Evolutionary conservation across 2,113 vertebrate genomes (phyloP).

Genomic region (Excalfactoria chinensis): DNA sequence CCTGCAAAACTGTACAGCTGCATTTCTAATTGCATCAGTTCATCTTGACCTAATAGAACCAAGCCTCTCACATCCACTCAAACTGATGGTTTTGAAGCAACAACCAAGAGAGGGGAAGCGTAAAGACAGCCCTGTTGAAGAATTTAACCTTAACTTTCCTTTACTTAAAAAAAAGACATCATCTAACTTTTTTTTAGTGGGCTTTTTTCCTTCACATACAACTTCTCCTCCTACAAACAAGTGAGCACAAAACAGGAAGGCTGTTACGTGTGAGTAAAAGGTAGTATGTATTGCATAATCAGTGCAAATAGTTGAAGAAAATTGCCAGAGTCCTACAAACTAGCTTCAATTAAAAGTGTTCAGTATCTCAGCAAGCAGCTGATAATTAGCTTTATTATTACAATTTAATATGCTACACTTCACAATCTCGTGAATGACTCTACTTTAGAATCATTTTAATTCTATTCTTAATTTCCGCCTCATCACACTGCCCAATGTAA

Average conservation of each 20-base stretch:
- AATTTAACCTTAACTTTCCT: neutral
- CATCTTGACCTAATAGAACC: neutral
- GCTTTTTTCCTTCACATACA: neutral
- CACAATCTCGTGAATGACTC: constrained; percentile 47
- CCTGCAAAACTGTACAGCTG: neutral
- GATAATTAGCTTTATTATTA: constrained; percentile 67
- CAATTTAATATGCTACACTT: constrained; percentile 67
- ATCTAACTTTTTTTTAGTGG: neutral
- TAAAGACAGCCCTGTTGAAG: neutral
- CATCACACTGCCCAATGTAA: constrained; percentile 53
- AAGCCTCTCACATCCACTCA: neutral
- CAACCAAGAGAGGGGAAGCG: neutral
- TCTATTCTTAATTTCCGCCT: constrained; percentile 73
- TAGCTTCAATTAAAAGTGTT: constrained; percentile 60
- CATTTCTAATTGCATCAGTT: neutral
- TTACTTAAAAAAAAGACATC: neutral
- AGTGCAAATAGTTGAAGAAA: constrained; percentile 37
- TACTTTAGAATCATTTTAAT: constrained; percentile 64
- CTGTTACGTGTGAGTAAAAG: neutral
- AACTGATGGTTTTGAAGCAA: neutral
- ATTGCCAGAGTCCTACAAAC: constrained; percentile 38
- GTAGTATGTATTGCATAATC: neutral
- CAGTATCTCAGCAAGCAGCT: constrained; percentile 62
- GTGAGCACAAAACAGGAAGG: neutral
- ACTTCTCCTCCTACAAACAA: neutral